Evolutionary conservation across 1,140 invertebrate species (phyloP).

Genomic region (Habropoda laboriosa): DNA sequence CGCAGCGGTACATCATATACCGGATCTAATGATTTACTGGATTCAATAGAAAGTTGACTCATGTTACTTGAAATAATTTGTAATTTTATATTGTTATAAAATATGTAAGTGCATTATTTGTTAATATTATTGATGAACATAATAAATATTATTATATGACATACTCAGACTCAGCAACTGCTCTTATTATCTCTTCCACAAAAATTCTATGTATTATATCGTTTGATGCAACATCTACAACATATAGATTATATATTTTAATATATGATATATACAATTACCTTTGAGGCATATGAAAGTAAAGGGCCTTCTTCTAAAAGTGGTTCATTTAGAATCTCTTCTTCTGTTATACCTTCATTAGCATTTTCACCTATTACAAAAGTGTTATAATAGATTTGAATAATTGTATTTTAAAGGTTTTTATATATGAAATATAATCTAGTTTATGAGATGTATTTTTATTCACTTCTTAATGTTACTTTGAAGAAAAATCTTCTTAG

Average conservation of each 20-base stretch:
- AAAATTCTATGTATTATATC: conserved; percentile 83
- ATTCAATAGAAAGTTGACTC: conserved; percentile 78
- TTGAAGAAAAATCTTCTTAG: not conserved
- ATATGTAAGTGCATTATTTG: not conserved
- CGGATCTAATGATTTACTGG: conserved; percentile 76
- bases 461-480: not conserved
- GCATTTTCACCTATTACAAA: conserved; percentile 71
- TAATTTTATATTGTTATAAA: not conserved
- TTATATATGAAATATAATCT: not conserved
- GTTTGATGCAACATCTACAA: conserved; percentile 82
- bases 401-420: not conserved
- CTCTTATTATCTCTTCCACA: conserved; percentile 85
- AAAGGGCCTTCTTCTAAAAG: conserved; percentile 84
- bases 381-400: not conserved
- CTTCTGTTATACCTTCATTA: conserved; percentile 77
- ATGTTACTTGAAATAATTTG: conserved; percentile 74
- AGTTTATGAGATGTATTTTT: not conserved
- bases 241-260: conserved; percentile 31
- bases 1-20: conserved; percentile 71
- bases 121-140: conserved; percentile 60
- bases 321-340: conserved; percentile 82
- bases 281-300: conserved; percentile 85
- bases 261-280: conserved; percentile 64
- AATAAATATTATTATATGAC: conserved; percentile 50
- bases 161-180: conserved; percentile 86